A percentile compares a stretch with the other conserved stretches of the same genome.
These are phyloP conservation scores for Thaumatotibia leucotreta DNA, from an alignment of 1,140 invertebrate species.

Conservation along the genomic window DNA sequence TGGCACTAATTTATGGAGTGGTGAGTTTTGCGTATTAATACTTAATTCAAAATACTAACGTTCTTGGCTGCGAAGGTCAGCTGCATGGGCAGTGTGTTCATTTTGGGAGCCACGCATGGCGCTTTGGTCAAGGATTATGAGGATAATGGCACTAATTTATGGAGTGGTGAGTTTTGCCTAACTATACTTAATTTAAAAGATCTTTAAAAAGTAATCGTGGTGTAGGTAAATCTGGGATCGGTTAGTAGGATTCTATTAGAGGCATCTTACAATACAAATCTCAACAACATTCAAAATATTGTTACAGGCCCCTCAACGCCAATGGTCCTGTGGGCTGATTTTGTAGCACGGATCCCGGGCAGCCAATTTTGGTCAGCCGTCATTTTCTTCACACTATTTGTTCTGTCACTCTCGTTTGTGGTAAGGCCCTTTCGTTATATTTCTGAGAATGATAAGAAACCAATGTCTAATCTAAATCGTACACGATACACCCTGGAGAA, in stretches of 20 bases:
- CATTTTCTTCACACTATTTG: constrained; percentile 57
- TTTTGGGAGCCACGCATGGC: constrained; percentile 46
- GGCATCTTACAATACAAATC: background rate
- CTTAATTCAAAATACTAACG: constrained; percentile 11
- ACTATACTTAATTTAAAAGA: background rate
- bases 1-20: constrained; percentile 42
- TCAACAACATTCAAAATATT: background rate
- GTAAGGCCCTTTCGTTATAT: constrained; percentile 30
- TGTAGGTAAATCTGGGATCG: too few species aligned
- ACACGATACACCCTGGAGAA: too few species aligned
- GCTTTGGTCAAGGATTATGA: constrained; percentile 31
- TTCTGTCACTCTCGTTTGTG: constrained; percentile 43
- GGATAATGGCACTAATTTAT: constrained; percentile 38
- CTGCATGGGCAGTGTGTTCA: constrained; percentile 38
- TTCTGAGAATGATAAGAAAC: constrained; percentile 16
- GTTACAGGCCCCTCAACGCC: constrained; percentile 50
- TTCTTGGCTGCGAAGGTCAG: constrained; percentile 40
- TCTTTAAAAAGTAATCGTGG: too few species aligned
- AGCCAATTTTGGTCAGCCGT: constrained; percentile 65
- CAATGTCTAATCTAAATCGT: too few species aligned
- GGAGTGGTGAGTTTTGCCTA: constrained; percentile 35
- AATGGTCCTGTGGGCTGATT: constrained; percentile 60
- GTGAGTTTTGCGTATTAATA: constrained; percentile 20
- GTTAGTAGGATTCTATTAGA: too few species aligned
- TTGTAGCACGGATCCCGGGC: constrained; percentile 48